Conservation (phyloP, 1,140 invertebrate species). For the Neodiprion fabricii region DNA sequence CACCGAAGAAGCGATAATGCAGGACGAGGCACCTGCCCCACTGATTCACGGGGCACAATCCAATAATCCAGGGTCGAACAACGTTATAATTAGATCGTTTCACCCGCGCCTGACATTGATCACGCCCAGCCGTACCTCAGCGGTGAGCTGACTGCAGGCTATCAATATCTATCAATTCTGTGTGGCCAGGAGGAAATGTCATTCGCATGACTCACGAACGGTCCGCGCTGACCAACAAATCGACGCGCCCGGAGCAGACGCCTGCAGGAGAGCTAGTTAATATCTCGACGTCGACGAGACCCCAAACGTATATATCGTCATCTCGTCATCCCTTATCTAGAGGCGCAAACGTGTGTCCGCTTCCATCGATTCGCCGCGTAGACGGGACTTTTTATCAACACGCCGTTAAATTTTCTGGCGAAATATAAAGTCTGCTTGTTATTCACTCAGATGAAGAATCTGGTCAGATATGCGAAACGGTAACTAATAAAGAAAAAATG, state of each 20-base stretch:
- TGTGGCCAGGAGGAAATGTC: slow-evolving; percentile 5
- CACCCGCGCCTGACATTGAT: neutral
- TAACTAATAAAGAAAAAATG: no score
- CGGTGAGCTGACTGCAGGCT: neutral
- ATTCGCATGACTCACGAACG: neutral
- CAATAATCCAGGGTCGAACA: neutral
- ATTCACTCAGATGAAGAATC: no score
- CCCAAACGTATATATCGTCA: neutral
- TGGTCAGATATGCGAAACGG: no score
- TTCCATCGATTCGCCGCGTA: no score
- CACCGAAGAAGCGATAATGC: no score
- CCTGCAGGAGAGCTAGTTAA: neutral
- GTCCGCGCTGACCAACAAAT: slow-evolving; percentile 1
- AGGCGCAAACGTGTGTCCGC: no score
- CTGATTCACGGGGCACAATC: no score
- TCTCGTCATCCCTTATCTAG: neutral
- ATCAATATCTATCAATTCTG: slow-evolving; percentile 5
- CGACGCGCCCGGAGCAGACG: neutral
- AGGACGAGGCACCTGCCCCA: no score
- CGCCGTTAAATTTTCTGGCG: no score
- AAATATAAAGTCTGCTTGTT: no score
- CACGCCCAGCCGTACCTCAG: neutral
- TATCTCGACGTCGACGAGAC: neutral
- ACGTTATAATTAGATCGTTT: neutral
- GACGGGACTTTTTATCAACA: no score